Evolutionary conservation across 2,797 vertebrate species (phyloP), one percentile per base, ranked within the genome.

Genomic region (Coccyzus lansbergi): DNA sequence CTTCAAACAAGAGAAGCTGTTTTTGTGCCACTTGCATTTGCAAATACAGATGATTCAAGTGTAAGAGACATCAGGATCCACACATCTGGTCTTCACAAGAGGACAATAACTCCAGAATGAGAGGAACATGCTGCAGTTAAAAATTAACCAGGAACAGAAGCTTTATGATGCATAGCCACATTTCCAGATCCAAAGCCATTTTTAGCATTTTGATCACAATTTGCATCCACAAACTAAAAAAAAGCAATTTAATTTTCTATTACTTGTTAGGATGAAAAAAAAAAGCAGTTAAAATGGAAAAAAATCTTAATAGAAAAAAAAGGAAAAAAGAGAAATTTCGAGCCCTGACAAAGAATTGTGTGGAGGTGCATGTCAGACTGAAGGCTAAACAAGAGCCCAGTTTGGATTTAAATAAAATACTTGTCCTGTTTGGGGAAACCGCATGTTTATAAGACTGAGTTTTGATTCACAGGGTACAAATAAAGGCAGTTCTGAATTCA

Each of bases 41-140:
- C 64, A 85, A 81, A 94, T 86, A 56, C 16, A 83, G 81, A 71
- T 38, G 60, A 92, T 77, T 92, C 67, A 64, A 89, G 77, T 76
- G 67, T 67, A 81, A 92, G 56, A 88, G 75, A 71, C 59, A 33
- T 86, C 60, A 79, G 40, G 18, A 88, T 77, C 34, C 48, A 84
- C 40, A 58, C 68, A 90, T 85, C 86, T 93, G 94, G 40, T 88
- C 68, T 96, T 83, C 70, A 90, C 34, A 68, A 82, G 19, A 70
- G 62, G 36, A 80, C 26, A 75, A 19, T 55, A 94, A 79, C 12
- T 90, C 49, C 65, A 74, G 48, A 83, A 46, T 48, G 55, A 74
- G 44, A 64, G 5, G 74, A 53, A 33, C 10, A 15, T 26, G 15
- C 34, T 68, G 44, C 36, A 53, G 33, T 24, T 77, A 82, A 92